These are phyloP conservation scores for Okamejei kenojei DNA, from an alignment of 2,797 vertebrate genomes.

Conservation along the genomic window DNA sequence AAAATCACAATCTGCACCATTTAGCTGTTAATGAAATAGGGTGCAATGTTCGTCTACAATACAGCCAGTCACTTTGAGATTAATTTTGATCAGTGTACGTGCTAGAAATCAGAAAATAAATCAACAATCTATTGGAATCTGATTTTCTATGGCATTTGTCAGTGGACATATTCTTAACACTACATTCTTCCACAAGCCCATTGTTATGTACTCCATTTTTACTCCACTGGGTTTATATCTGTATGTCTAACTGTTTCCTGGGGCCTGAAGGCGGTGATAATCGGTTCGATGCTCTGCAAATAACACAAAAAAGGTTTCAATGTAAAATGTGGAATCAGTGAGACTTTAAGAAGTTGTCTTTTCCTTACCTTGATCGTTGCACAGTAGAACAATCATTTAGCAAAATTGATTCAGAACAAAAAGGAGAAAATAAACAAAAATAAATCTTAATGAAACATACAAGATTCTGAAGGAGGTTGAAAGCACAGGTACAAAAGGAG, in stretches of 20 bases:
- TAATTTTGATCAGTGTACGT: background rate
- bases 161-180: background rate
- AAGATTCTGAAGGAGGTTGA: no score
- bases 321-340: constrained; percentile 1
- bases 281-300: constrained; percentile 44
- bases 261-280: constrained; percentile 44
- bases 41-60: background rate
- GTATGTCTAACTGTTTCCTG: constrained; percentile 40
- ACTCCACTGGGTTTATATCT: background rate
- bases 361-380: no score
- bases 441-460: no score
- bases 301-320: constrained; percentile 32
- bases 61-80: background rate
- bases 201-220: background rate
- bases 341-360: background rate
- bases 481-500: no score
- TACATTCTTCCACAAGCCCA: background rate
- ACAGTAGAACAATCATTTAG: no score
- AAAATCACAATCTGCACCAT: background rate
- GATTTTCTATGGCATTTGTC: background rate
- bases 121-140: background rate
- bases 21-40: background rate
- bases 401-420: no score
- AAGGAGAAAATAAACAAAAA: no score
- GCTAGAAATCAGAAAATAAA: background rate